A percentile compares a stretch with the other conserved stretches of the same genome.
Evolutionary conservation across 2,113 vertebrate species (phyloP).

Genomic region (Taxidea taxus): DNA sequence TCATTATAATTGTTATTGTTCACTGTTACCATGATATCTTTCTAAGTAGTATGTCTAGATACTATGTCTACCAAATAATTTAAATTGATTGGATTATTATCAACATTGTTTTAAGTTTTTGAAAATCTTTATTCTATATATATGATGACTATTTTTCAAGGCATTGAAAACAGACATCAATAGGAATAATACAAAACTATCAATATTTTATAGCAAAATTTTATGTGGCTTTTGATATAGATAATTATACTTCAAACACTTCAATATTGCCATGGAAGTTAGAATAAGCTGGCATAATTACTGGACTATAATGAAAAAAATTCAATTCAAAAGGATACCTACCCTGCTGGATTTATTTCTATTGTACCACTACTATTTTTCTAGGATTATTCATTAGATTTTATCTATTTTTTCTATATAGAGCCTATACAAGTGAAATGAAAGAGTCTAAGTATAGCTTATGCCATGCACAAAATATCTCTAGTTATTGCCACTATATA

Average conservation of each 20-base stretch:
- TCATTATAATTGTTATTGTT: neutral
- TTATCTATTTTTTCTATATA: neutral
- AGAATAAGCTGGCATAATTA: neutral
- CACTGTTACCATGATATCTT: neutral
- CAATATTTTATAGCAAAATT: neutral
- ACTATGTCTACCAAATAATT: neutral
- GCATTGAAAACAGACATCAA: neutral
- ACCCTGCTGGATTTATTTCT: neutral
- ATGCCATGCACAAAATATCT: neutral
- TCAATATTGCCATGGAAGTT: neutral
- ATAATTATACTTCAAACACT: neutral
- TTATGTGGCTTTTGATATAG: neutral
- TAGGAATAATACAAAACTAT: neutral
- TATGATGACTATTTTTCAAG: neutral
- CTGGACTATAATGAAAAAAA: neutral
- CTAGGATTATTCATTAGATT: neutral
- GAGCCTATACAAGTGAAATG: neutral
- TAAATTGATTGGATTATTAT: neutral
- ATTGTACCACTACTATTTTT: neutral
- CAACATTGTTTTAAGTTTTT: neutral
- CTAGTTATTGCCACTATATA: neutral
- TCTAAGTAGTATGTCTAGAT: neutral
- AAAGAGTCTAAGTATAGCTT: neutral
- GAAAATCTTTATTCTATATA: neutral
- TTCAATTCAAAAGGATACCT: neutral